Evolutionary conservation across 2,888 invertebrate genomes (phyloP).

Genomic region (Pherbina coryleti): DNA sequence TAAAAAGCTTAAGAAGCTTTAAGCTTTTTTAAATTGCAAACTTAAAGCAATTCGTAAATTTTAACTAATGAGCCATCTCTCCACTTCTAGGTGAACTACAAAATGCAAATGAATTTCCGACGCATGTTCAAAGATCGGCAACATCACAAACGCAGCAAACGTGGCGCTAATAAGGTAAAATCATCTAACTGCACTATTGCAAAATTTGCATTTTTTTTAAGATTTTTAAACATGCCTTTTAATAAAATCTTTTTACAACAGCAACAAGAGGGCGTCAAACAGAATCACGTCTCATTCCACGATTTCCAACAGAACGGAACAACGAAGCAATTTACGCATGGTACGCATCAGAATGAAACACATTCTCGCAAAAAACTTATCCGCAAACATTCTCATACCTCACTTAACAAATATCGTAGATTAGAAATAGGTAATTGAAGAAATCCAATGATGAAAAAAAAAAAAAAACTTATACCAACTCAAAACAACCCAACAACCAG

Average conservation of each 20-base stretch:
- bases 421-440: constrained; percentile 71
- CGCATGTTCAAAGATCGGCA: constrained; percentile 88
- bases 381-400: constrained; percentile 71
- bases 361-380: constrained; percentile 75
- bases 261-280: constrained; percentile 82
- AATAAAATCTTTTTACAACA: constrained; percentile 49
- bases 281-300: constrained; percentile 89
- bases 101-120: constrained; percentile 90
- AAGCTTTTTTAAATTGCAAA: too few species aligned
- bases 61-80: not conserved
- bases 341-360: constrained; percentile 78
- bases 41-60: not conserved
- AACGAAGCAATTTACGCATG: constrained; percentile 86
- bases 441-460: constrained; percentile 43
- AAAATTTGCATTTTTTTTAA: not conserved
- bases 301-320: constrained; percentile 91
- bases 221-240: not conserved
- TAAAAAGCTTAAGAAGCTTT: too few species aligned
- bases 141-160: constrained; percentile 88
- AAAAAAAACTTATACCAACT: not conserved
- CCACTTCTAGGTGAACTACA: constrained; percentile 78
- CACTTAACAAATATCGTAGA: constrained; percentile 71
- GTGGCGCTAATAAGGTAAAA: constrained; percentile 79
- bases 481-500: not conserved
- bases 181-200: not conserved